Evolutionary conservation across 2,888 invertebrate species (phyloP), one percentile per base, ranked within the genome.

Genomic region (Liopterus haemorrhoidalis): DNA sequence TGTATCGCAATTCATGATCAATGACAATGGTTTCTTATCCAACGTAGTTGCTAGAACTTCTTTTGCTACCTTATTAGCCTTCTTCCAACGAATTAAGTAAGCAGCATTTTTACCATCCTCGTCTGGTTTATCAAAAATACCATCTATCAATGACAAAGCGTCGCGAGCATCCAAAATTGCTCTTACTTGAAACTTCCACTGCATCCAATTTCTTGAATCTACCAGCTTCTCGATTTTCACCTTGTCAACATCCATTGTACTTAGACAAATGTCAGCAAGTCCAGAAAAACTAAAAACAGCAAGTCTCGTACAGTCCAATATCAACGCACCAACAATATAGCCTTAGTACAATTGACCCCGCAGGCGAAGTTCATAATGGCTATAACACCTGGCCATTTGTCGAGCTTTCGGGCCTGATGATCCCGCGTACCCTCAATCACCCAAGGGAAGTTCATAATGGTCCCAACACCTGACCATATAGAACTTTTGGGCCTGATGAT

Each of bases 1-100:
- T 16, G 46, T 50, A 2, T 35, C 49, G 15, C 50, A 49, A 2
- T 14, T 40, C 33, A 49, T 43, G 4, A 50, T 20, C 4, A 49
- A 32, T 2, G 21, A 46, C 30, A 49, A 25, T 5, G 33, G 22
- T 11, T 42, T 45, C 22, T 35, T 42, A 8, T 50, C 48, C 2
- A 49, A 15, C 1, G 42, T 49, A 5, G 39, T 48, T 1, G 28
- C 28, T 20, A 49, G 14, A 3, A 46, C 27, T 33, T 36, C 20
- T n/a, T 48, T 40, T 12, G 41, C 48, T n/a, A n/a, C n/a, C n/a
- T n/a, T n/a, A n/a, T n/a, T n/a, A n/a, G n/a, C n/a, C 5, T 12
- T 21, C 5, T 41, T 45, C 12, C 30, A 30, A 2, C 30, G 30
- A n/a, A 15, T 30, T 30, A 30, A 11, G 14, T 30, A 14, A 30